A percentile compares a stretch with the other conserved stretches of the same genome.
Conservation (phyloP, 1,140 invertebrate species). For the Globodera rostochiensis region DNA sequence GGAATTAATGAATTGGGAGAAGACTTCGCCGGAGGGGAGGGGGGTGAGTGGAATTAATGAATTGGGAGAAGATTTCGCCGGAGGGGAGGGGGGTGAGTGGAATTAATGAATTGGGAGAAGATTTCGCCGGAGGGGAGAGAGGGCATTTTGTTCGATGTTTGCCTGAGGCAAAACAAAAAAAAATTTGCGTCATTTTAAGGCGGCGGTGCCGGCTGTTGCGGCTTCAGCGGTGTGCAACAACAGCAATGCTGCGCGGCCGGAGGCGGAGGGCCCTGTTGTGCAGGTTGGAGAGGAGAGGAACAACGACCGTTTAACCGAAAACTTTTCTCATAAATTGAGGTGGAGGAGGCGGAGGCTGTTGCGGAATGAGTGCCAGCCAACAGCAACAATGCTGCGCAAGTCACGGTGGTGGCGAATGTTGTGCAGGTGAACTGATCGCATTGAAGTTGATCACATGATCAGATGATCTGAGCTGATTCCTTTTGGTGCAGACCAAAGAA, state of each 20-base stretch:
- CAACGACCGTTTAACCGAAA: not conserved
- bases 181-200: not conserved
- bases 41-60: too few species aligned
- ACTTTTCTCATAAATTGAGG: not conserved
- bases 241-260: conserved; percentile 3
- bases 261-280: not conserved
- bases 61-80: too few species aligned
- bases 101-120: too few species aligned
- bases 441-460: too few species aligned
- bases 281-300: not conserved
- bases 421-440: not conserved
- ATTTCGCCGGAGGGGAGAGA: too few species aligned
- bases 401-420: not conserved
- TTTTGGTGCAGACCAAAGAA: too few species aligned
- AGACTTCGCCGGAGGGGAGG: too few species aligned
- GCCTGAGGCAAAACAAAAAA: not conserved
- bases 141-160: too few species aligned
- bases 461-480: too few species aligned
- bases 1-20: too few species aligned
- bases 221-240: not conserved
- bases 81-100: too few species aligned
- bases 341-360: conserved; percentile 6
- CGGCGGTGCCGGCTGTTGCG: not conserved
- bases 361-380: not conserved
- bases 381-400: not conserved